Base-by-base conservation (phyloP, 2,797 vertebrate species). In the Hemibagrus guttatus region DNA sequence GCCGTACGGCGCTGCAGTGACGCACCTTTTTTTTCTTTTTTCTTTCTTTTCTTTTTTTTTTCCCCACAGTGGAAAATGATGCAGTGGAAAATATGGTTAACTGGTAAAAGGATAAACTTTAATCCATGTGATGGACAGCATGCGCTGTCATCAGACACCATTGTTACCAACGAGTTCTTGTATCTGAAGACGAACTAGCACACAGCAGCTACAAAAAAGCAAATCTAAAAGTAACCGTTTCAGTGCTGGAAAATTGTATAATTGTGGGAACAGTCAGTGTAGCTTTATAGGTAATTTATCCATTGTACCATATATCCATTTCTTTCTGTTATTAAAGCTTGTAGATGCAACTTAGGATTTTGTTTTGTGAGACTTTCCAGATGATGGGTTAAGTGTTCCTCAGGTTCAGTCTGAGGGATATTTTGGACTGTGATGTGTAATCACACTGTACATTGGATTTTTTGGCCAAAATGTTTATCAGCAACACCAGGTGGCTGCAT, bases 401-500 rank as follows among this genome's bases (percentile, higher is more conserved):
- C 21, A 35, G 12, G 21, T 80, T 61, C 56, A 42, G 23, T 26
- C 35, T 35, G 19, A n/a, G 8, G 6, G 13, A 39, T 42, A 80
- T 42, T 61, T 80, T 80, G 78, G 35, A 26, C 75, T 6, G 6
- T 23, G 76, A 79, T 21, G 1, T 75, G 72, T 28, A 28, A n/a
- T 39, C 19, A 26, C 54, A 59, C 8, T 46, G 59, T 14, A 16
- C 11, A 5, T 28, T 28, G 8, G 6, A 28, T 7, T 66, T 28
- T n/a, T 66, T 66, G 58, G 26, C 61, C 6, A n/a, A 46, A 49
- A 49, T 2, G 26, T 64, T 81, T 81, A 81, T 81, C 39, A 49
- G 79, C 39, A 49, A 19, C 79, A 81, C 26, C 79, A 64, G 79
- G 14, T 81, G 79, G 58, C 58, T 81, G 59, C 59, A 28, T 81